Conservation (phyloP, 2,797 vertebrate species). For the Eospalax fontanierii region DNA sequence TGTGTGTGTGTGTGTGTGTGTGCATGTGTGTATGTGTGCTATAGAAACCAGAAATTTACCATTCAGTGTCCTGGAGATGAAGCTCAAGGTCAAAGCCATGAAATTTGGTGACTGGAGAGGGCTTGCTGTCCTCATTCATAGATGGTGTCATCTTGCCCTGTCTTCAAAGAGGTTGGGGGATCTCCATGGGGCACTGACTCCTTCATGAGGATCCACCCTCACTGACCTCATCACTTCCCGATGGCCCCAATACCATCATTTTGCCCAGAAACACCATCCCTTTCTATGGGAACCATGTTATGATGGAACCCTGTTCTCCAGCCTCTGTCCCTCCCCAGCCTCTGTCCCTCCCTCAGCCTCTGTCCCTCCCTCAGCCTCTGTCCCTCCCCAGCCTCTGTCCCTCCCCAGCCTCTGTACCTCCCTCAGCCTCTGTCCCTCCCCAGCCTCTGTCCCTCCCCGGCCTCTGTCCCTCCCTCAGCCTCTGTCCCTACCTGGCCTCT, state of each 20-base stretch:
- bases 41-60: background rate
- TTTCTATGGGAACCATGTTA: background rate
- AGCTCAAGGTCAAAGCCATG: background rate
- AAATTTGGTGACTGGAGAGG: background rate
- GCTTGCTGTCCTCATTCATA: background rate
- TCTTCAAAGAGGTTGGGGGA: background rate
- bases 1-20: background rate
- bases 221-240: too few relatives aligned
- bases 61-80: background rate
- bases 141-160: background rate
- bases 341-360: too few relatives aligned
- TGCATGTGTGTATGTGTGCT: background rate
- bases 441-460: too few relatives aligned
- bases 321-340: background rate
- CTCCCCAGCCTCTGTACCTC: too few relatives aligned
- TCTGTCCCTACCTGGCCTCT: too few relatives aligned
- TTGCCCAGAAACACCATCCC: background rate
- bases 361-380: too few relatives aligned
- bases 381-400: too few relatives aligned
- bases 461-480: too few relatives aligned
- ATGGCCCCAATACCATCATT: background rate
- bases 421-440: too few relatives aligned
- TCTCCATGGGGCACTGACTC: too few relatives aligned
- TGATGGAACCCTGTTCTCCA: background rate
- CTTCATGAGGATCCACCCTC: background rate